Evolutionary conservation across 2,888 invertebrate species (phyloP).

Genomic region (Marasmarcha lunaedactyla): DNA sequence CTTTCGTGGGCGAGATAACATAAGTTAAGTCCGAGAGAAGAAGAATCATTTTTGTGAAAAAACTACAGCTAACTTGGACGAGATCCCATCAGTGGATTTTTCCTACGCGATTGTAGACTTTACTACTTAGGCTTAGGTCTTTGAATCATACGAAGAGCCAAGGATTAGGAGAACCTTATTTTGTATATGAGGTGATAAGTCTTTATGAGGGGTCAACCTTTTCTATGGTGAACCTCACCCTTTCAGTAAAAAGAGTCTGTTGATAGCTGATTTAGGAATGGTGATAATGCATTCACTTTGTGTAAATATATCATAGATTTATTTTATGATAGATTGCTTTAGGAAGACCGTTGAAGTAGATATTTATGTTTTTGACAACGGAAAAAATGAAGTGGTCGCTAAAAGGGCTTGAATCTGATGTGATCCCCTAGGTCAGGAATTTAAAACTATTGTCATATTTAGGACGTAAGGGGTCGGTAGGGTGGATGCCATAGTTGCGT

Average conservation of each 20-base stretch:
- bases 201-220: constrained; percentile 72
- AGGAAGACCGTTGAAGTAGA: constrained; percentile 24
- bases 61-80: constrained; percentile 64
- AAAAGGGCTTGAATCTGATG: constrained; percentile 8
- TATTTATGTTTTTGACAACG: constrained; percentile 24
- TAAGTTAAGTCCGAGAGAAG: constrained; percentile 70
- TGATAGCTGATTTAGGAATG: constrained; percentile 70
- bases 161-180: constrained; percentile 65
- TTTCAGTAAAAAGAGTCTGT: constrained; percentile 71
- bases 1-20: constrained; percentile 67
- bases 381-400: constrained; percentile 6
- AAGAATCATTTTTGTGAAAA: constrained; percentile 71
- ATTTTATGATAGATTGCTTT: constrained; percentile 57
- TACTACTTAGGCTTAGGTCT: constrained; percentile 21
- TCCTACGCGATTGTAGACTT: constrained; percentile 39
- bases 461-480: constrained; percentile 21
- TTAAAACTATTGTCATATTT: constrained; percentile 15
- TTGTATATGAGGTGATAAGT: constrained; percentile 71
- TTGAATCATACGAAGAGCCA: not conserved
- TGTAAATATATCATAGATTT: constrained; percentile 70
- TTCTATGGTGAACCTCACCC: constrained; percentile 67
- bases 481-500: constrained; percentile 48
- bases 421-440: constrained; percentile 29
- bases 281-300: constrained; percentile 65
- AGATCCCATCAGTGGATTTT: constrained; percentile 43